These are phyloP conservation scores for Oncorhynchus clarkii DNA, from an alignment of 2,113 vertebrate species.

Conservation along the genomic window DNA sequence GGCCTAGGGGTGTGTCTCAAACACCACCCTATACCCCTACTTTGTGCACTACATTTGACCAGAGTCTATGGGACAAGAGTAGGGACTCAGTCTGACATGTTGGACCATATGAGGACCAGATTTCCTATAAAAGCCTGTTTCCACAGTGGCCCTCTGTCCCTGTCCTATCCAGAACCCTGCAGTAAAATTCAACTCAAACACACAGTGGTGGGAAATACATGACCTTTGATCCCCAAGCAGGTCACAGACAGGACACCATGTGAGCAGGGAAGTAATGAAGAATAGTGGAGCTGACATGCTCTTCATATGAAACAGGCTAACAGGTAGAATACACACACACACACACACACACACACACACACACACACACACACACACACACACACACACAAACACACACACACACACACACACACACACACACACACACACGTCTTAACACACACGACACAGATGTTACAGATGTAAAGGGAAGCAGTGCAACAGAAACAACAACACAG, in stretches of 20 bases:
- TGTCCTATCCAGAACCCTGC: slow-evolving; percentile 32
- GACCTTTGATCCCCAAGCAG: slow-evolving; percentile 42
- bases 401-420: too few species aligned
- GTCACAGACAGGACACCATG: slow-evolving; percentile 33
- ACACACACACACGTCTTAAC: background rate
- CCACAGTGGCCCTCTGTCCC: slow-evolving; percentile 40
- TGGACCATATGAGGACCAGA: slow-evolving; percentile 29
- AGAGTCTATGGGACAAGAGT: too few species aligned
- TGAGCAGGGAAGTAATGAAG: slow-evolving; percentile 32
- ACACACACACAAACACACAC: too few species aligned
- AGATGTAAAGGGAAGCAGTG: too few species aligned
- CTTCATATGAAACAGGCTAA: slow-evolving; percentile 7
- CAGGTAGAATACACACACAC: background rate
- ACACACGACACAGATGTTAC: background rate
- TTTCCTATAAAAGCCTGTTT: slow-evolving; percentile 44
- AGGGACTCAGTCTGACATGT: too few species aligned
- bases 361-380: too few species aligned
- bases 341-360: too few species aligned
- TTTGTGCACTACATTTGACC: too few species aligned
- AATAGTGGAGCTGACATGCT: slow-evolving; percentile 32
- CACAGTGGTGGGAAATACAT: slow-evolving; percentile 46
- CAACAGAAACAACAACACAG: too few species aligned
- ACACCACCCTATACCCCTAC: too few species aligned
- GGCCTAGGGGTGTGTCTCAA: too few species aligned
- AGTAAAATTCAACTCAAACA: slow-evolving; percentile 42